A percentile compares a stretch with the other conserved stretches of the same genome.
Conservation (phyloP, 2,113 vertebrate genomes). For the Leucosticte australis region DNA sequence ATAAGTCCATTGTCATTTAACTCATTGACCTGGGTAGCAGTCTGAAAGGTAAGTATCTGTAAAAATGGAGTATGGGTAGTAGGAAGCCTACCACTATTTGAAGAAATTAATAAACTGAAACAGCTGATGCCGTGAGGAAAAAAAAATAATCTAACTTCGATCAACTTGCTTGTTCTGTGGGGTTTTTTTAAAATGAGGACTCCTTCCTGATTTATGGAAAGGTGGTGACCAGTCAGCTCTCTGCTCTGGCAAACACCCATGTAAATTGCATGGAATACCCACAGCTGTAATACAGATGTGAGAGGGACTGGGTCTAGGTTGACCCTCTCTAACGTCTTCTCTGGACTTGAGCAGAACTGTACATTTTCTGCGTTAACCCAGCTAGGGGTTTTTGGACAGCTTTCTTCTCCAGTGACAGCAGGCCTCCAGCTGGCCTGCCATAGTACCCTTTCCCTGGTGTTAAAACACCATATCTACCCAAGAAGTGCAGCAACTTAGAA, state of each 20-base stretch:
- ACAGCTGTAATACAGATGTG: background rate
- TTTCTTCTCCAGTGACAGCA: background rate
- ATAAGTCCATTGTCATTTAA: background rate
- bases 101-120: background rate
- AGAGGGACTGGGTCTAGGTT: background rate
- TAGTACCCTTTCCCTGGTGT: background rate
- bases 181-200: background rate
- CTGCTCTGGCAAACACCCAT: background rate
- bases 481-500: background rate
- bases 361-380: background rate
- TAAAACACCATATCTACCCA: background rate
- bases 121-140: background rate
- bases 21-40: background rate
- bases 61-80: background rate
- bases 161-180: background rate
- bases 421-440: background rate
- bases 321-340: background rate
- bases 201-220: background rate
- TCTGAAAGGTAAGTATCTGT: background rate
- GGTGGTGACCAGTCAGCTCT: rapidly evolving
- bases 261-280: background rate
- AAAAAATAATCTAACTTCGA: background rate
- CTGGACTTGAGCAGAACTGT: background rate
- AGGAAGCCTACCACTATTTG: background rate
- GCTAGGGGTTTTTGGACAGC: background rate